A percentile compares a stretch with the other conserved stretches of the same genome.
phyloP scores from a whole-genome alignment of 2,888 invertebrate species.

The Oligia latruncula region DNA sequence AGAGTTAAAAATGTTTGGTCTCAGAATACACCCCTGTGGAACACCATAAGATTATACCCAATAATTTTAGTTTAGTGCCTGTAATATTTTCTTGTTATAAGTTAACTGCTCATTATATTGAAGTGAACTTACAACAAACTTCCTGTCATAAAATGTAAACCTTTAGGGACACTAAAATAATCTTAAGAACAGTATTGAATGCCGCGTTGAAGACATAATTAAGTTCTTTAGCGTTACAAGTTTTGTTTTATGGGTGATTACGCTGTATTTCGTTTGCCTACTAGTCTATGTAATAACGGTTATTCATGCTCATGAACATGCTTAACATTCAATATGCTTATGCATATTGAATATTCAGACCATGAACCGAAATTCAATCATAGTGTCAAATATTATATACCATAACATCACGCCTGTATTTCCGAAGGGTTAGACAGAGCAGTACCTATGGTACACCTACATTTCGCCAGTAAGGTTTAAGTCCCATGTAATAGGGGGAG shows the following conservation, averaged over 20 bases:
- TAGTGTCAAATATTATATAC: too few species aligned
- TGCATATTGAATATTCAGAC: too few species aligned
- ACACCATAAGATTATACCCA: not conserved
- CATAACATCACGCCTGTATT: too few species aligned
- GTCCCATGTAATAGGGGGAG: too few species aligned
- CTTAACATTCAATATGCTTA: too few species aligned
- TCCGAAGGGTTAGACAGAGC: too few species aligned
- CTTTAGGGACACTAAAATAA: not conserved
- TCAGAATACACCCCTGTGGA: not conserved
- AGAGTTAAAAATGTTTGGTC: not conserved
- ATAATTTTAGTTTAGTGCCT: not conserved
- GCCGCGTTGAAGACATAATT: not conserved
- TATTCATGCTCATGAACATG: too few species aligned
- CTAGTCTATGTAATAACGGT: too few species aligned
- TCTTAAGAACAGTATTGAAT: not conserved
- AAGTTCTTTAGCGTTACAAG: not conserved
- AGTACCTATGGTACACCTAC: too few species aligned
- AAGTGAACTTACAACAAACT: not conserved
- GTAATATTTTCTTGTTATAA: not conserved
- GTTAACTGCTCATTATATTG: not conserved
- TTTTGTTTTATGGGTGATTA: not conserved
- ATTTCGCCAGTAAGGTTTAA: too few species aligned
- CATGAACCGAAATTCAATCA: too few species aligned
- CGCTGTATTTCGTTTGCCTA: too few species aligned
- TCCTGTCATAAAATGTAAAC: not conserved